These are phyloP conservation scores for Papilio elwesi DNA, from an alignment of 2,888 invertebrate genomes.

Conservation along the genomic window DNA sequence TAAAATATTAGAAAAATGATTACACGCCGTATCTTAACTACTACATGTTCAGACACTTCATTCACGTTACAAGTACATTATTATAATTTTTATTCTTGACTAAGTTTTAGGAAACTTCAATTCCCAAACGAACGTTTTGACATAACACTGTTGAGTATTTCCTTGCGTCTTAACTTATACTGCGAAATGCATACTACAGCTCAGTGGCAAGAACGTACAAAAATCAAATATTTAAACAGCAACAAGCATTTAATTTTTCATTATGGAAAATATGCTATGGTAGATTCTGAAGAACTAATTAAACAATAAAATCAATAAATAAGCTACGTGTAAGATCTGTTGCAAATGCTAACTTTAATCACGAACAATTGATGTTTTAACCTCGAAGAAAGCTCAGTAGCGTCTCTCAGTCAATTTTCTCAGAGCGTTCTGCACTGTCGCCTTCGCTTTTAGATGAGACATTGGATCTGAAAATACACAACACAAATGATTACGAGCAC, in stretches of 20 bases:
- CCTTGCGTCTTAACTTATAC: background rate
- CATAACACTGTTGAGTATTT: background rate
- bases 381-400: slow-evolving; percentile 61
- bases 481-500: slow-evolving; percentile 24
- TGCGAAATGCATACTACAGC: slow-evolving; percentile 32
- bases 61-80: slow-evolving; percentile 17
- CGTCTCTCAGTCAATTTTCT: slow-evolving; percentile 82
- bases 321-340: slow-evolving; percentile 52
- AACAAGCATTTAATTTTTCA: slow-evolving; percentile 35
- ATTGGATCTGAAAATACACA: slow-evolving; percentile 76
- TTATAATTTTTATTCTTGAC: slow-evolving; percentile 31
- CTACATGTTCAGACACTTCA: slow-evolving; percentile 37
- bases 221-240: slow-evolving; percentile 27
- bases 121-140: background rate
- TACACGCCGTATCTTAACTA: slow-evolving; percentile 19
- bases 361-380: slow-evolving; percentile 57
- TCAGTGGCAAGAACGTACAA: slow-evolving; percentile 24
- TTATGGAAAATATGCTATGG: slow-evolving; percentile 24
- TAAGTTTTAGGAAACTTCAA: slow-evolving; percentile 12
- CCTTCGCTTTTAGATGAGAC: slow-evolving; percentile 82
- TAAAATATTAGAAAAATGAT: slow-evolving; percentile 31
- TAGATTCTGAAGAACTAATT: slow-evolving; percentile 23
- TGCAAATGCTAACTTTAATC: slow-evolving; percentile 72
- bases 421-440: slow-evolving; percentile 83
- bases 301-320: slow-evolving; percentile 39